These are phyloP conservation scores for Rhabdomys dilectus DNA, from an alignment of 2,113 vertebrate species.

Conservation along the genomic window DNA sequence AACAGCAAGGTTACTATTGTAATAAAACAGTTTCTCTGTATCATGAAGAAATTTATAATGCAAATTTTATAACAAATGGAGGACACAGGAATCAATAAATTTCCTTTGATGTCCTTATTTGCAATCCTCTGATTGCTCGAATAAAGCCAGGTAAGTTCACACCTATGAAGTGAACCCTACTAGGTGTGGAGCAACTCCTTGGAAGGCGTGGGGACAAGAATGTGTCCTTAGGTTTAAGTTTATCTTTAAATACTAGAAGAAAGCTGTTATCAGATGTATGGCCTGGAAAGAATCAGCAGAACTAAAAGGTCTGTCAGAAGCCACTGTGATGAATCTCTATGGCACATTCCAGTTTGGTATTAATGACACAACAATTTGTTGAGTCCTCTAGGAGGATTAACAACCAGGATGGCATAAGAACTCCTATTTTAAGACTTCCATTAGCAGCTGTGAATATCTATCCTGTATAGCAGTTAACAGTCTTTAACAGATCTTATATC, in stretches of 20 bases:
- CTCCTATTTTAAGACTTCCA: constrained; percentile 74
- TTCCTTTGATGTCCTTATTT: constrained; percentile 57
- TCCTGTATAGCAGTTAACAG: constrained; percentile 58
- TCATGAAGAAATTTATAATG: constrained; percentile 23
- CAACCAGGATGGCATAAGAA: constrained; percentile 57
- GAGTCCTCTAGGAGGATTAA: constrained; percentile 71
- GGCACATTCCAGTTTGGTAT: constrained; percentile 78
- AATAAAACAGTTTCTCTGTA: not conserved
- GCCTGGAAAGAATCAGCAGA: constrained; percentile 57
- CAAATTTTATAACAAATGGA: constrained; percentile 57
- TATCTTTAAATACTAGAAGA: constrained; percentile 23
- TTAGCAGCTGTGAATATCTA: constrained; percentile 68
- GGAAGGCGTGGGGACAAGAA: constrained; percentile 45
- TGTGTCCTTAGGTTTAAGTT: constrained; percentile 12
- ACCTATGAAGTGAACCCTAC: not conserved
- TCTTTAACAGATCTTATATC: constrained; percentile 56
- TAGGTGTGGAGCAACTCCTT: constrained; percentile 56
- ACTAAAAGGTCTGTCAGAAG: constrained; percentile 62
- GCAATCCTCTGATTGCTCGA: constrained; percentile 55
- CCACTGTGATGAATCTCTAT: constrained; percentile 52
- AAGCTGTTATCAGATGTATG: constrained; percentile 63
- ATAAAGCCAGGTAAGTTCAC: constrained; percentile 61
- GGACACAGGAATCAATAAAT: constrained; percentile 58
- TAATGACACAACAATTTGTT: constrained; percentile 81
- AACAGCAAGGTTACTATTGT: constrained; percentile 27